A percentile compares a stretch with the other conserved stretches of the same genome.
These are phyloP conservation scores for Tenthredo amoena DNA, from an alignment of 2,888 invertebrate genomes.

Conservation along the genomic window DNA sequence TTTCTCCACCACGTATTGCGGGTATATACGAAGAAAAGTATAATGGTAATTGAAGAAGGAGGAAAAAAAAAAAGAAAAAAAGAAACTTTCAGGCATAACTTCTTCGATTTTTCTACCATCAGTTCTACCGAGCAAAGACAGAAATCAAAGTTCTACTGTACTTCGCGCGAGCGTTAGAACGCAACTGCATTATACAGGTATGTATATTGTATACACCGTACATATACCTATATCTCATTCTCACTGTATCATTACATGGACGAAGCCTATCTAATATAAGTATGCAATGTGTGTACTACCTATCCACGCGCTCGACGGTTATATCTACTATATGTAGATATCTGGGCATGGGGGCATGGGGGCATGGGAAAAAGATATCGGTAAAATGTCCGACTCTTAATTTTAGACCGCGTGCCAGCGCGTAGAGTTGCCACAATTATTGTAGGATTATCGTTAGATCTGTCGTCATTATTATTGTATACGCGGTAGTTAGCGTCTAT, in stretches of 20 bases:
- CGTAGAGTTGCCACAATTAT: neutral
- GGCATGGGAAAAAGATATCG: neutral
- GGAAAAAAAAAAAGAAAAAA: neutral
- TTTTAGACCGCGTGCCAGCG: neutral
- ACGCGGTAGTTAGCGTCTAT: neutral
- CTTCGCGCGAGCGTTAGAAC: neutral
- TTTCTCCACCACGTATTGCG: neutral
- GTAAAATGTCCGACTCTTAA: neutral
- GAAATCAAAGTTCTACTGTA: neutral
- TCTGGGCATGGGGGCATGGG: too few species aligned
- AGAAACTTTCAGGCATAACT: neutral
- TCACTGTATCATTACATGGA: neutral
- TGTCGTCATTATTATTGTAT: neutral
- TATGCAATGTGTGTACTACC: too few species aligned
- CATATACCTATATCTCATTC: neutral
- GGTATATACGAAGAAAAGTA: neutral
- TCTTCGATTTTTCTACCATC: neutral
- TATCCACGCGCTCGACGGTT: too few species aligned
- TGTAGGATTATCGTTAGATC: neutral
- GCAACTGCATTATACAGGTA: too few species aligned
- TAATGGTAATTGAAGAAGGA: neutral
- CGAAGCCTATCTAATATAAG: neutral
- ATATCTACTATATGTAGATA: too few species aligned
- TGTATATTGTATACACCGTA: too few species aligned
- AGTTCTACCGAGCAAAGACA: neutral